Base-by-base conservation (phyloP, 2,113 vertebrate species). In the Xerus inauris region DNA sequence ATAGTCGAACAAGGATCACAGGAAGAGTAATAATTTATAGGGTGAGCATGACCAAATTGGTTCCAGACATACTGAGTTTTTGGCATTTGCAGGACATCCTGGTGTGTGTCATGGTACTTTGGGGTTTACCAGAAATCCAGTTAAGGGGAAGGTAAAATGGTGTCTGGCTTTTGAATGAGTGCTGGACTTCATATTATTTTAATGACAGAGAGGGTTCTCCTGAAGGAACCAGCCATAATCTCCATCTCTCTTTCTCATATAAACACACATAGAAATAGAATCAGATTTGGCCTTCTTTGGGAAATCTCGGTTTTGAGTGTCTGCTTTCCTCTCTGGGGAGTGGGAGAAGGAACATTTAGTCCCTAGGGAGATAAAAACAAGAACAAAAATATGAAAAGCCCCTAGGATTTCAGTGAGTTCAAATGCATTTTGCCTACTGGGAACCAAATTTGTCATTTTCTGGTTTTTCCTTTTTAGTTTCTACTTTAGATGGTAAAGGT, bases 391-490 rank as follows among this genome's bases (percentile, higher is more conserved):
- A 45, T 16, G 3, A 72, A 95, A 96, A 94, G 10, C 49, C 35
- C 67, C 40, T 81, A 57, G 47, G 71, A 93, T 47, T 81, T 67
- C 6, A 5, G 19, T 89, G 79, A 69, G 26, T 83, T 88, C 83
- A 89, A 57, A 64, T 72, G 45, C 9, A 62, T 8, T 65, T 90
- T 88, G 13, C 42, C 71, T 83, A 6, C 26, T 75, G 71, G 83
- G 84, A 94, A 51, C n/a, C 75, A 54, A 92, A 77, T 89, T 91
- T 91, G 73, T 94, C 49, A 77, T 95, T 97, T 95, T 76, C 57
- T 91, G n/a, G 42, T 71, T 92, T 84, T 5, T 24, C 7, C 57
- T 35, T 89, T 95, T 87, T n/a, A 40, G 71, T 76, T 95, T 94
- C 67, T 77, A 28, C 73, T 79, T 84, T 87, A 92, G 30, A 20